These are phyloP conservation scores for Tragelaphus scriptus DNA, from an alignment of 2,113 vertebrate species.

Conservation along the genomic window DNA sequence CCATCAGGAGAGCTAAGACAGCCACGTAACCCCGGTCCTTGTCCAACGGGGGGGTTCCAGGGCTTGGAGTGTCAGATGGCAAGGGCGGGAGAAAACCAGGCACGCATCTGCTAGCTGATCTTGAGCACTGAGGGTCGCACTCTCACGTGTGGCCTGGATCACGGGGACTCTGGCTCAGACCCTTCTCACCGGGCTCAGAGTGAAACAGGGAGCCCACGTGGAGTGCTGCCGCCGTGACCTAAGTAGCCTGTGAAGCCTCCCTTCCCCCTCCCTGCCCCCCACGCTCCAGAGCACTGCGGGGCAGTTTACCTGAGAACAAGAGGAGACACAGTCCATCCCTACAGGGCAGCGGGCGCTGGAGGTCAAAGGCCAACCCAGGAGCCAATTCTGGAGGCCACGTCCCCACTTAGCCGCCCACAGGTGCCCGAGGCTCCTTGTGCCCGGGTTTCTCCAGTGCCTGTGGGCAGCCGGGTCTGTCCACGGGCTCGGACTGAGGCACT, in stretches of 20 bases:
- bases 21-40: accelerated
- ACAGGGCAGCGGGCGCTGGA: accelerated
- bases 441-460: background rate
- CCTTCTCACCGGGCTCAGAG: background rate
- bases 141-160: accelerated
- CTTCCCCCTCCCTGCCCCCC: too few species aligned
- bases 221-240: accelerated
- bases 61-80: accelerated
- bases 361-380: background rate
- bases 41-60: background rate
- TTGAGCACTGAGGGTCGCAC: background rate
- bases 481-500: background rate
- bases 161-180: background rate
- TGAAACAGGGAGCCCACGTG: accelerated
- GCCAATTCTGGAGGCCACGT: background rate
- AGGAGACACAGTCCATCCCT: background rate
- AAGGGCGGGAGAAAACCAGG: accelerated
- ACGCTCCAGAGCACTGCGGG: too few species aligned
- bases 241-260: too few species aligned
- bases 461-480: background rate
- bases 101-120: accelerated
- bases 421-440: background rate
- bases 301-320: background rate
- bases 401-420: accelerated
- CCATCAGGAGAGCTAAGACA: background rate